Evolutionary conservation across 2,797 vertebrate genomes (phyloP).

Genomic region (Takifugu rubripes): DNA sequence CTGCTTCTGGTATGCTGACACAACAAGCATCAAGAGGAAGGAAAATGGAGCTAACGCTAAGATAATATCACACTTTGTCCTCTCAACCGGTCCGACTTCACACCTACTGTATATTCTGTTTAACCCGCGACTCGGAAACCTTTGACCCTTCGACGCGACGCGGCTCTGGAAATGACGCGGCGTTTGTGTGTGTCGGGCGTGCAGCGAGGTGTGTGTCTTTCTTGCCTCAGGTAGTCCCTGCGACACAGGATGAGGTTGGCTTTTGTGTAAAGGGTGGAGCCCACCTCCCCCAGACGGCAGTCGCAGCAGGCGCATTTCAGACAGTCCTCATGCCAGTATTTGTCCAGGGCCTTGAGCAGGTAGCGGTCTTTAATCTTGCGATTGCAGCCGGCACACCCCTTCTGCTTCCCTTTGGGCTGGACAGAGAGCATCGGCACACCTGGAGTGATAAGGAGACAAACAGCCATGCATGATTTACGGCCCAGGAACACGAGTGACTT

Average conservation of each 20-base stretch:
- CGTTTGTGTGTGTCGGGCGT: conserved; percentile 41
- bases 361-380: conserved; percentile 99
- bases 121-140: neutral
- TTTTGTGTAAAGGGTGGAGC: conserved; percentile 99
- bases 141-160: conserved; percentile 32
- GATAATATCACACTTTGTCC: no score
- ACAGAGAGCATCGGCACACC: conserved; percentile 99
- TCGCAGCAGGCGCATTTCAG: conserved; percentile 99
- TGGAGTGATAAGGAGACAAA: conserved; percentile 78
- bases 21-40: no score
- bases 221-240: conserved; percentile 98
- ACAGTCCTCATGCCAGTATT: conserved; percentile 99
- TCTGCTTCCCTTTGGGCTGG: conserved; percentile 98
- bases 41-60: no score
- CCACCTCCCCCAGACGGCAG: conserved; percentile 98
- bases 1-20: no score
- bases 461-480: conserved; percentile 75
- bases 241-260: conserved; percentile 99
- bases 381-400: conserved; percentile 99
- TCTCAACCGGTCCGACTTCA: no score
- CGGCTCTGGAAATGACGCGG: conserved; percentile 18
- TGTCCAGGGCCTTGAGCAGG: conserved; percentile 99
- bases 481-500: conserved; percentile 73
- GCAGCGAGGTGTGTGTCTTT: conserved; percentile 51
- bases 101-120: neutral